These are phyloP conservation scores for Pseudobourletiella spinata DNA, from an alignment of 1,140 invertebrate genomes.

Conservation along the genomic window DNA sequence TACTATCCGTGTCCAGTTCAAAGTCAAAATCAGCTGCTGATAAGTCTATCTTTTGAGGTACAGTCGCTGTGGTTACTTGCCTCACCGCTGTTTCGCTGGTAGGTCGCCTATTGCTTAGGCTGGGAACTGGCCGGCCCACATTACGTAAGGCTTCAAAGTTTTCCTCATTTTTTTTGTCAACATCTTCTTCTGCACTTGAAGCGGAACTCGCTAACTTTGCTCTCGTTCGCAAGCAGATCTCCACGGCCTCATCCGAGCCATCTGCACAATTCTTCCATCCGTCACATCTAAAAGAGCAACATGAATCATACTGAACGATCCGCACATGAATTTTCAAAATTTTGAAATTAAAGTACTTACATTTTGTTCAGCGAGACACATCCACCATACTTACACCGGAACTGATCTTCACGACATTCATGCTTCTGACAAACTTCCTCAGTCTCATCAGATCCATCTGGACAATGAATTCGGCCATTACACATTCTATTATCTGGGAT, in stretches of 20 bases:
- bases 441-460: constrained; percentile 31
- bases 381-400: constrained; percentile 30
- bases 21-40: background rate
- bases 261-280: constrained; percentile 20
- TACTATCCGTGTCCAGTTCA: background rate
- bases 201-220: constrained; percentile 14
- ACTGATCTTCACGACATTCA: constrained; percentile 18
- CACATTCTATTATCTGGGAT: constrained; percentile 11
- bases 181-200: background rate
- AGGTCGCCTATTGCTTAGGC: background rate
- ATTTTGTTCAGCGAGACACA: constrained; percentile 23
- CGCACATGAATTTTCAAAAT: background rate
- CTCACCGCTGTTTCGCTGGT: background rate
- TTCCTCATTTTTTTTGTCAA: background rate
- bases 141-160: background rate
- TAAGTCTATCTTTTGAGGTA: background rate
- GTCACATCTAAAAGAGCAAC: constrained; percentile 14
- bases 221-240: constrained; percentile 28
- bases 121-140: background rate
- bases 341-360: constrained; percentile 8
- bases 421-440: constrained; percentile 23
- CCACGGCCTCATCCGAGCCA: constrained; percentile 22
- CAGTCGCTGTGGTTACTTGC: background rate
- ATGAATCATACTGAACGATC: too few species aligned
- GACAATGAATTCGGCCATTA: constrained; percentile 11